Base-by-base conservation (phyloP, 2,888 invertebrate species). In the Pachliopta kotzebuea region DNA sequence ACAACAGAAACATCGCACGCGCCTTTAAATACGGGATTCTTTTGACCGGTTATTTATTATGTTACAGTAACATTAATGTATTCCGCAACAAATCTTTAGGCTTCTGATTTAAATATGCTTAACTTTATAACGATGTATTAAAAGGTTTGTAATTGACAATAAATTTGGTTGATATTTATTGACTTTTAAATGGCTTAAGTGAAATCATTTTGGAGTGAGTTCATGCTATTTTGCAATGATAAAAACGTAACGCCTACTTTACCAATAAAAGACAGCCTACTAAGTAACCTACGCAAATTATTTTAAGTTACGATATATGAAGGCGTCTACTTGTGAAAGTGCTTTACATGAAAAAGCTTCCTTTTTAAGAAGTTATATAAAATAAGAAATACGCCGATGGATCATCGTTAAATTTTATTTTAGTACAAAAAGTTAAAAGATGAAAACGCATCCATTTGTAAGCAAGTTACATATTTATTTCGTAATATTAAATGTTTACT, bases 1-100 rank as follows among this genome's bases (percentile, higher is more conserved):
- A 53, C 58, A 23, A 65, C 54, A 69, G 66, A 68, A 64, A 66
- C 65, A 45, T 64, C 60, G 70, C 74, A 69, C 74, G 73, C 71
- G 74, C 69, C 63, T 57, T 54, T 57, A 20, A 21, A 65, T 20
- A 24, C n/a, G 56, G 52, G 42, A 60, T 21, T 3, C n/a, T 62
- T 62, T 65, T 59, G 20, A 29, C 8, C 9, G 42, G 37, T 24
- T 45, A 59, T 65, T 61, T 54, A 61, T 61, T 53, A 65, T 54
- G 24, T 57, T 56, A 52, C 50, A 23, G 21, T 60, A 64, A 56
- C 52, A n/a, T 26, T 21, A 64, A 53, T 23, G 29, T 53, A 55
- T 65, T 59, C 58, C 62, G 49, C 62, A 59, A 65, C 29, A 58
- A 20, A 23, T 53, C 52, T 49, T 61, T 11, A 14, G 14, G 26